phyloP scores from a whole-genome alignment of 1,140 invertebrate species.

The Charaxes varanes region DNA sequence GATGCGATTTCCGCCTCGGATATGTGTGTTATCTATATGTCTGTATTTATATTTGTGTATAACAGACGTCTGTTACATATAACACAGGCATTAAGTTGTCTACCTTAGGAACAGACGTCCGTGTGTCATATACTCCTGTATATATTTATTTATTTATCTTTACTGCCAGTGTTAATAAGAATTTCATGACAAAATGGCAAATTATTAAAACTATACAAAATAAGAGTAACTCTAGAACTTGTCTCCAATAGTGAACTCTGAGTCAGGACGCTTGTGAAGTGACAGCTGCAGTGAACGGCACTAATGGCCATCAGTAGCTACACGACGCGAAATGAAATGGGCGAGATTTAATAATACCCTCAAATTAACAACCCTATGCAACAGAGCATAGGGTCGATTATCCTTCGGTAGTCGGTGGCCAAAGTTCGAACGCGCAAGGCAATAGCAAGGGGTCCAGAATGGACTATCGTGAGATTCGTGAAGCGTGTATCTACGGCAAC shows the following conservation, averaged over 20 bases:
- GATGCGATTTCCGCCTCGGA: no score
- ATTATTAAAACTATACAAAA: no score
- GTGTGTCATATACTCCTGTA: no score
- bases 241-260: constrained; percentile 22
- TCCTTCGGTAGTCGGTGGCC: background rate
- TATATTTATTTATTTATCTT: no score
- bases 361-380: constrained; percentile 14
- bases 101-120: no score
- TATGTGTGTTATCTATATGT: no score
- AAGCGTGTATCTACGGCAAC: constrained; percentile 15
- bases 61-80: no score
- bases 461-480: constrained; percentile 12
- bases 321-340: constrained; percentile 29
- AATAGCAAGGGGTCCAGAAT: constrained; percentile 22
- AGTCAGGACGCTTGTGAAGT: constrained; percentile 34
- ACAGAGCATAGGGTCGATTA: constrained; percentile 5
- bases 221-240: constrained; percentile 17
- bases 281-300: constrained; percentile 37
- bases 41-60: no score
- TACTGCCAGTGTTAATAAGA: no score
- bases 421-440: constrained; percentile 7
- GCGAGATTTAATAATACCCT: constrained; percentile 18
- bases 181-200: no score
- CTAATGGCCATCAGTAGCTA: constrained; percentile 34
- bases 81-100: no score